phyloP scores from a whole-genome alignment of 2,888 invertebrate genomes.

The Heliconius ethilla region DNA sequence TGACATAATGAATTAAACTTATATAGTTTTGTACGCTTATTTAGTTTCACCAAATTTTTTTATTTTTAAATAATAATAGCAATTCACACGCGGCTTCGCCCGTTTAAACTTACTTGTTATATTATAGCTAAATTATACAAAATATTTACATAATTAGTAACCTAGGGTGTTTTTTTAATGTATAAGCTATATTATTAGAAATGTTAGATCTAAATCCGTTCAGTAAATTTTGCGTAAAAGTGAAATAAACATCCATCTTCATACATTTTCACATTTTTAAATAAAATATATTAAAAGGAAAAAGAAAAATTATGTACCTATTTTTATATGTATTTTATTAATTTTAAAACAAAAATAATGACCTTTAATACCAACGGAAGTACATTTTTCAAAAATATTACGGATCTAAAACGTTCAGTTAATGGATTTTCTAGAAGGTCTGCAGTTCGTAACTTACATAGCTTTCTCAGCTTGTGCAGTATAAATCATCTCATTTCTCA shows the following conservation, averaged over 20 bases:
- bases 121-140: too few species aligned
- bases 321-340: not conserved
- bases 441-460: constrained; percentile 22
- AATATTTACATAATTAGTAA: too few species aligned
- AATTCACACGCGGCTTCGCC: too few species aligned
- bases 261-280: not conserved
- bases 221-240: too few species aligned
- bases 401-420: constrained; percentile 2
- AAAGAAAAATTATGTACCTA: not conserved
- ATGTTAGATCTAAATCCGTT: too few species aligned
- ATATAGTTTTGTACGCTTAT: not conserved
- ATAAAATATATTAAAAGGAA: too few species aligned
- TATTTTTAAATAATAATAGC: too few species aligned
- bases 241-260: too few species aligned
- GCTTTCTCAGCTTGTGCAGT: constrained; percentile 20
- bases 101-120: too few species aligned
- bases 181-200: too few species aligned
- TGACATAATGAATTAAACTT: not conserved
- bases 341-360: not conserved
- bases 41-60: too few species aligned
- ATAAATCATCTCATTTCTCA: constrained; percentile 25
- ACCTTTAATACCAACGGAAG: not conserved
- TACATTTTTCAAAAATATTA: constrained; percentile 8
- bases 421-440: constrained; percentile 19
- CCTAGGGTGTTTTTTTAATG: too few species aligned